Conservation (phyloP, 1,140 invertebrate species). For the Bombus difficillimus region DNA sequence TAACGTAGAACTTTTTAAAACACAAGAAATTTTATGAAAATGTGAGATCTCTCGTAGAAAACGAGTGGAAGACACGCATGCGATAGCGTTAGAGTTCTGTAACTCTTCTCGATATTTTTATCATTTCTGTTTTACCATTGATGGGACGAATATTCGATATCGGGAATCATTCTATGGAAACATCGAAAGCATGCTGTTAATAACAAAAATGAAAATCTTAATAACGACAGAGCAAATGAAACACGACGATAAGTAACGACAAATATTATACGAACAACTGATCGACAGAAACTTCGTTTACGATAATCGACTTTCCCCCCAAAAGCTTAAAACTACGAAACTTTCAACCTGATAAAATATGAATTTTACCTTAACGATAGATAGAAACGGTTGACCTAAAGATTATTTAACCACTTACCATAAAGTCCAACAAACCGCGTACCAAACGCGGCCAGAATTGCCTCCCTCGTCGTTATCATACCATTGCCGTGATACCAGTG, state of each 20-base stretch:
- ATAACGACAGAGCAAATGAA: no score
- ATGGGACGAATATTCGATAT: no score
- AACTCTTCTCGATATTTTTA: neutral
- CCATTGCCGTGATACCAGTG: neutral
- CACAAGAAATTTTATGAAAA: neutral
- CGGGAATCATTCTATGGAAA: no score
- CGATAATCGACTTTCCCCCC: no score
- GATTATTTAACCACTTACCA: neutral
- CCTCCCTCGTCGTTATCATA: slow-evolving; percentile 5
- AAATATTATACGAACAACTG: no score
- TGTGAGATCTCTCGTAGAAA: neutral
- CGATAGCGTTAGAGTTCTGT: neutral
- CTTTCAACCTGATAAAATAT: no score
- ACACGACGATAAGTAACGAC: no score
- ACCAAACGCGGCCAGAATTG: neutral
- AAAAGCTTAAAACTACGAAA: neutral
- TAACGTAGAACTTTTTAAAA: neutral
- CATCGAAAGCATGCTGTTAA: no score
- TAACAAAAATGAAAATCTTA: no score
- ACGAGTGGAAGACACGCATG: neutral
- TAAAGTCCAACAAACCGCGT: neutral
- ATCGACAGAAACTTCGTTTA: no score
- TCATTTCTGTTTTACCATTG: neutral
- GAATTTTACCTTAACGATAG: no score
- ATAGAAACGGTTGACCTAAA: no score